Evolutionary conservation across 2,113 vertebrate genomes (phyloP).

Genomic region (Ophthalmolycus amberensis): DNA sequence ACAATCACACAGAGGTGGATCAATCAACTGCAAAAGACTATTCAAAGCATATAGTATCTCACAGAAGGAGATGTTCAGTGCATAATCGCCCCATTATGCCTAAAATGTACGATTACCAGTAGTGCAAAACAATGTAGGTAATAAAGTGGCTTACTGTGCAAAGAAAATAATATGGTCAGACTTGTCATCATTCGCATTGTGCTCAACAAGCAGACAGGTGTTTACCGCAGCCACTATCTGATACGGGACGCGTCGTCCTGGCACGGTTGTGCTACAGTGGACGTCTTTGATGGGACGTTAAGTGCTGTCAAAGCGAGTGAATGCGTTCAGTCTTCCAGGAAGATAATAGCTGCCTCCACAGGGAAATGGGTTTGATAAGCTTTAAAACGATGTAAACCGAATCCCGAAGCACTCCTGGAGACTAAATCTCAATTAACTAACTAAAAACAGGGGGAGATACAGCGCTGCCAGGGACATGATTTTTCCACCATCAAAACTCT

Average conservation of each 20-base stretch:
- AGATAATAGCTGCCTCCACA: constrained; percentile 56
- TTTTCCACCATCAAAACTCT: constrained; percentile 45
- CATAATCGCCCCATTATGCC: constrained; percentile 1
- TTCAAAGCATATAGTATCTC: constrained; percentile 10
- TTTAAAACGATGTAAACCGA: constrained; percentile 49
- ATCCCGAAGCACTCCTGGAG: constrained; percentile 31
- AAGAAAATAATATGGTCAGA: constrained; percentile 28
- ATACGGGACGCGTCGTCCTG: constrained; percentile 34
- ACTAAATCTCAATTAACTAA: constrained; percentile 50
- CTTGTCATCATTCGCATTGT: constrained; percentile 24
- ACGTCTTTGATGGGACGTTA: constrained; percentile 34
- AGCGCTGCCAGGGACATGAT: constrained; percentile 23
- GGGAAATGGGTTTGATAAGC: constrained; percentile 62
- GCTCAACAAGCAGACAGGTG: constrained; percentile 23
- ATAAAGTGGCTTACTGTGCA: constrained; percentile 14
- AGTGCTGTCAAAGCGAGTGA: constrained; percentile 45
- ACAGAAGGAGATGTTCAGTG: neutral
- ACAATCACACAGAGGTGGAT: neutral
- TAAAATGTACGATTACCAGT: constrained; percentile 6
- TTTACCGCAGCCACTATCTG: constrained; percentile 27
- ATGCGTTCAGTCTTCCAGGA: constrained; percentile 54
- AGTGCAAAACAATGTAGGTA: constrained; percentile 24
- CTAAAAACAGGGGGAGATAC: constrained; percentile 28
- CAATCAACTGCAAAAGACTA: constrained; percentile 1
- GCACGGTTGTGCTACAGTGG: constrained; percentile 29